Evolutionary conservation across 2,113 vertebrate genomes (phyloP).

Genomic region (Morone chrysops): DNA sequence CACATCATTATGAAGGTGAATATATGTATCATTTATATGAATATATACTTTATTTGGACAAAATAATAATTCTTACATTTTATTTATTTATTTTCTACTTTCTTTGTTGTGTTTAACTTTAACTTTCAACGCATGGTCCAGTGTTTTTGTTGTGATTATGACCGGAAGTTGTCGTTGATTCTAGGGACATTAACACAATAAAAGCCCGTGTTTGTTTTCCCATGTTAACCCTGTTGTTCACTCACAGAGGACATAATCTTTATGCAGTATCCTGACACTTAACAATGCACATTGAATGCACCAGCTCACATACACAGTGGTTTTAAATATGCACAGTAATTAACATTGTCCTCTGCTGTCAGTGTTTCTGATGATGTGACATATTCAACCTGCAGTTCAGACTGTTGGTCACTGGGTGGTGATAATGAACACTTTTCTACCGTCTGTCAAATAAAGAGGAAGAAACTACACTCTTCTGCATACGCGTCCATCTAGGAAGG

Average conservation of each 20-base stretch:
- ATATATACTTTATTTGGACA: neutral
- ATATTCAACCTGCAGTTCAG: neutral
- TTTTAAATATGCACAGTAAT: neutral
- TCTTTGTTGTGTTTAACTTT: neutral
- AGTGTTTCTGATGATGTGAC: neutral
- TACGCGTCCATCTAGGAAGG: neutral
- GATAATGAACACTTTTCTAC: conserved; percentile 2
- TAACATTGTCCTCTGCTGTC: neutral
- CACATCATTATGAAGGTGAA: neutral
- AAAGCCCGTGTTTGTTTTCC: neutral
- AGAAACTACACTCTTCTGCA: neutral
- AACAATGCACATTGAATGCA: neutral
- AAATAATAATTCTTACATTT: too few relatives aligned
- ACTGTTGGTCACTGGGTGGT: conserved; percentile 23
- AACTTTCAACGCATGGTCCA: neutral
- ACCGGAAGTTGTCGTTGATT: neutral
- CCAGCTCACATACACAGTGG: neutral
- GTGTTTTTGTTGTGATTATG: neutral
- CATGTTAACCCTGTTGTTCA: conserved; percentile 7
- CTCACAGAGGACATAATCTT: neutral
- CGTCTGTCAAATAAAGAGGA: conserved; percentile 7
- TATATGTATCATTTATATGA: neutral
- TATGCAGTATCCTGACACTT: neutral
- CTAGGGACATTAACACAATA: neutral
- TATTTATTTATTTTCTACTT: neutral